Evolutionary conservation across 2,888 invertebrate species (phyloP).

Genomic region (Ennomos fuscantarius): DNA sequence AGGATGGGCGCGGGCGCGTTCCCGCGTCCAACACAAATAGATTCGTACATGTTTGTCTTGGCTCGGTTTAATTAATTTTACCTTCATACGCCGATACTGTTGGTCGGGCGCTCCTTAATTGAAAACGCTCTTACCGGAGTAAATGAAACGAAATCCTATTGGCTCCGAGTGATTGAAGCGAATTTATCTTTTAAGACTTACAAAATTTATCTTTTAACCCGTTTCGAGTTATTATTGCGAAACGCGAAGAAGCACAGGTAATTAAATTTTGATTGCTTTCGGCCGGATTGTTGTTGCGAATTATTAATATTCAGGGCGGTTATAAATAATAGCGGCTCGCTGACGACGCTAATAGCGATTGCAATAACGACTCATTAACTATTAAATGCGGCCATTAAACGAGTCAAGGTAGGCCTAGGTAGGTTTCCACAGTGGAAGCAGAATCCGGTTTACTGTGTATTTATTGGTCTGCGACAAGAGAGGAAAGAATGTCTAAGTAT

Average conservation of each 20-base stretch:
- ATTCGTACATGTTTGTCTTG: constrained; percentile 83
- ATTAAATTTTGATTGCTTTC: constrained; percentile 79
- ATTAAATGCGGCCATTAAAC: constrained; percentile 68
- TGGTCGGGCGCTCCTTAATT: constrained; percentile 82
- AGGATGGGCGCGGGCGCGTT: constrained; percentile 43
- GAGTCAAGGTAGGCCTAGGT: constrained; percentile 32
- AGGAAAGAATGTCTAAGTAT: constrained; percentile 5
- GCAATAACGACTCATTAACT: constrained; percentile 73
- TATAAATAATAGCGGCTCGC: constrained; percentile 67
- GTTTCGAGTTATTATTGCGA: constrained; percentile 58
- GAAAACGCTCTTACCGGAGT: constrained; percentile 82
- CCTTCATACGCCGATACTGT: constrained; percentile 85
- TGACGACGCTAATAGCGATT: constrained; percentile 68
- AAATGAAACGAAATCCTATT: constrained; percentile 84
- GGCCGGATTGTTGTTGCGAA: constrained; percentile 70
- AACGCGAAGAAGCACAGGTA: constrained; percentile 67
- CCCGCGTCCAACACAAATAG: constrained; percentile 76
- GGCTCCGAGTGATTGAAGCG: constrained; percentile 81
- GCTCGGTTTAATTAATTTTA: constrained; percentile 83
- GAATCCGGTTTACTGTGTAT: constrained; percentile 1
- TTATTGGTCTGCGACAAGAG: constrained; percentile 13
- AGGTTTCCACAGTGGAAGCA: constrained; percentile 8
- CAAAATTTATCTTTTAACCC: constrained; percentile 75
- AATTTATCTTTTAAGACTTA: constrained; percentile 83
- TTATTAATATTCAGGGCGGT: constrained; percentile 72